Percentiles rank a stretch among this genome's conserved stretches.
Evolutionary conservation across 1,140 invertebrate species (phyloP).

Genomic region (Neodiprion lecontei): DNA sequence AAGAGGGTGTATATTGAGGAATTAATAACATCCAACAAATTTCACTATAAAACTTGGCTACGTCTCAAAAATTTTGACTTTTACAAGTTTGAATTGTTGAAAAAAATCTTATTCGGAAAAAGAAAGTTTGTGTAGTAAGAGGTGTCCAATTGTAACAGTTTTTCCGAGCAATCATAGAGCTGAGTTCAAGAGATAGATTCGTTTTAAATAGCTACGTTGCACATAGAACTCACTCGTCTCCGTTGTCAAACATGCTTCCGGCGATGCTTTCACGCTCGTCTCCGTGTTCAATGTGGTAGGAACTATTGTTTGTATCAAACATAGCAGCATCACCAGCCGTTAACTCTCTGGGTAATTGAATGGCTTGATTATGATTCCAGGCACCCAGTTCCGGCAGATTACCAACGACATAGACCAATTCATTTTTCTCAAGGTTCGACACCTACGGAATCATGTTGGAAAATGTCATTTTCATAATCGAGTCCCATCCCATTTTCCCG

Average conservation of each 20-base stretch:
- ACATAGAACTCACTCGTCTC: constrained; percentile 40
- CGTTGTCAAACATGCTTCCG: constrained; percentile 39
- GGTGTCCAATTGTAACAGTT: too few relatives aligned
- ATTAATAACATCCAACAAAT: constrained; percentile 13
- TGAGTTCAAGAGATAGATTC: too few relatives aligned
- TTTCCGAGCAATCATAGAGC: too few relatives aligned
- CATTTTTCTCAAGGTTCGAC: constrained; percentile 53
- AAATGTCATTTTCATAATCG: too few relatives aligned
- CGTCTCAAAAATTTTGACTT: too few relatives aligned
- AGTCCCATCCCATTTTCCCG: too few relatives aligned
- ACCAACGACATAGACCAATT: constrained; percentile 56
- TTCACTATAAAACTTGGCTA: background rate
- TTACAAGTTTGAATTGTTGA: too few relatives aligned
- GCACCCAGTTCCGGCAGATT: constrained; percentile 58
- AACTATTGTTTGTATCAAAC: constrained; percentile 47
- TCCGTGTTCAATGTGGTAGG: constrained; percentile 35
- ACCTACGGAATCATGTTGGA: constrained; percentile 38
- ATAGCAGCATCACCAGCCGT: constrained; percentile 39
- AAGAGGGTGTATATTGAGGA: too few relatives aligned
- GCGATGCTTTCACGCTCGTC: constrained; percentile 39
- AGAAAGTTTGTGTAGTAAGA: constrained; percentile 4
- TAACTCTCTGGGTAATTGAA: constrained; percentile 52
- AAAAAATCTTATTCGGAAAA: constrained; percentile 7
- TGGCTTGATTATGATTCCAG: constrained; percentile 59
- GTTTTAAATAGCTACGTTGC: too few relatives aligned